Base-by-base conservation (phyloP, 2,113 vertebrate genomes). In the Cygnus atratus region DNA sequence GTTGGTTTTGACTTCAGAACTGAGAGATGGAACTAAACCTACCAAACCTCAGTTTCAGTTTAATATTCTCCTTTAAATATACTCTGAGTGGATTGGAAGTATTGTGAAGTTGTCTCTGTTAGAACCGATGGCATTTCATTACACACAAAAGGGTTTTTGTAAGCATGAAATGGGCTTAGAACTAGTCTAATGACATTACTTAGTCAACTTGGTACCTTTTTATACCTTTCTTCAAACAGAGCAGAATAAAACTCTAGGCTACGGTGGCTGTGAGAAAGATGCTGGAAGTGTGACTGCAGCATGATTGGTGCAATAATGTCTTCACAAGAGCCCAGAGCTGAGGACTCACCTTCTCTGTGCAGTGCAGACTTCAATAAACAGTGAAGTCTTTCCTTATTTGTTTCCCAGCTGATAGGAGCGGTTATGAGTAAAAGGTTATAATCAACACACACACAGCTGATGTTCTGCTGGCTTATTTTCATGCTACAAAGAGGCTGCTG, bases 71-170 rank as follows among this genome's bases (percentile, higher is more conserved):
- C n/a, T 93, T 95, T 76, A 90, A 94, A 87, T 48, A 74, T 67
- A 20, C 48, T 52, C 33, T 85, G 80, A 84, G 55, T 82, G 66
- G 73, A 77, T 39, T 10, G 7, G 37, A 57, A 44, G 5, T 65
- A 86, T 86, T 31, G 48, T 58, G 31, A 88, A 81, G 73, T 55
- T 66, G 54, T 66, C 50, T 93, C 73, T 84, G 29, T 92, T 94
- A 84, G 94, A 95, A 87, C 46, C 81, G 80, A 43, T 86, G 46
- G 84, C 70, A 61, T 92, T 95, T 92, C 76, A 87, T 91, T 95
- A 62, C 43, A 41, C 65, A 44, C 81, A 43, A 95, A 95, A 94
- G 76, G 80, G 67, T 71, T 97, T 93, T 90, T 94, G 50, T 71
- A 70, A 92, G 88, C 57, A 68, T 63, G 70, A 88, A 88, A 80